These are phyloP conservation scores for Pyrgilauda ruficollis DNA, from an alignment of 2,113 vertebrate genomes.

Conservation along the genomic window DNA sequence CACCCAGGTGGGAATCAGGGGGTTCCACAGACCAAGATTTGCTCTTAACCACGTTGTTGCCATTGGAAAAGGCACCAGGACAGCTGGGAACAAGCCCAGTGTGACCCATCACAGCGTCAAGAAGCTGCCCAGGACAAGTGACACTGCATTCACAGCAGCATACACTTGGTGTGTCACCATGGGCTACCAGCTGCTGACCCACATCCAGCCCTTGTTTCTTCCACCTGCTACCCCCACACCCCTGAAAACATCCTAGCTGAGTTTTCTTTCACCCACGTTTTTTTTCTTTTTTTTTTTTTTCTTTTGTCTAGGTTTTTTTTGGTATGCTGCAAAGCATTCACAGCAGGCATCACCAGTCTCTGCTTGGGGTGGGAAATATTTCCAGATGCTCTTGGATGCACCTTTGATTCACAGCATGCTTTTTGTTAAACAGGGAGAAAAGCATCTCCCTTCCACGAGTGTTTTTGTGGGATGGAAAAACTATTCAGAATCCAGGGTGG, in stretches of 20 bases:
- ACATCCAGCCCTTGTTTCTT: neutral
- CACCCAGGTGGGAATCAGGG: neutral
- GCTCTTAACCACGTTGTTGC: neutral
- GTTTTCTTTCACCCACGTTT: neutral
- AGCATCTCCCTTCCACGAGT: neutral
- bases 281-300: neutral
- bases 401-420: conserved; percentile 22
- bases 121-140: neutral
- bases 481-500: neutral
- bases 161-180: rapidly evolving
- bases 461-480: conserved; percentile 39
- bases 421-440: neutral
- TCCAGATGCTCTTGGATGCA: conserved; percentile 51
- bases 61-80: neutral
- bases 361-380: neutral
- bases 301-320: no score
- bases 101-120: neutral
- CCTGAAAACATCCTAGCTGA: neutral
- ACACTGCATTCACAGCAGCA: neutral
- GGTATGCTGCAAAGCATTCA: neutral
- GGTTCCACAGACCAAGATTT: neutral
- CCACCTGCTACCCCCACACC: neutral
- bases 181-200: neutral
- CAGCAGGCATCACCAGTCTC: neutral
- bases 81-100: neutral